These are phyloP conservation scores for Habrosyne pyritoides DNA, from an alignment of 2,888 invertebrate genomes.

Conservation along the genomic window DNA sequence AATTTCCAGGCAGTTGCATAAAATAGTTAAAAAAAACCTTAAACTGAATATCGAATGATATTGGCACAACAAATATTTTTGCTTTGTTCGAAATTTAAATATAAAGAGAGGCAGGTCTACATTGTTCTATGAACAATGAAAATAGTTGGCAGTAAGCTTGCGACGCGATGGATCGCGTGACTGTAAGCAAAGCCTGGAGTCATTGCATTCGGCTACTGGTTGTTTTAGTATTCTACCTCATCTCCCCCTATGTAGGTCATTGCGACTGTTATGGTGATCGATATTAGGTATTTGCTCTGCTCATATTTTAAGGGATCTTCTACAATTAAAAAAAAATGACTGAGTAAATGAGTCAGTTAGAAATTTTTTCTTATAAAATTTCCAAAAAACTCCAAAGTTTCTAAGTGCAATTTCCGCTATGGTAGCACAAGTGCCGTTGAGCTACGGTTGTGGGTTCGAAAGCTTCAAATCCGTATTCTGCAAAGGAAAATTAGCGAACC, in stretches of 20 bases:
- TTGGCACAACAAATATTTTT: slow-evolving; percentile 4
- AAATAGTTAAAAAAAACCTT: too few species aligned
- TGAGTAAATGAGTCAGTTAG: background rate
- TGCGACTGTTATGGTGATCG: slow-evolving; percentile 59
- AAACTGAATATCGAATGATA: background rate
- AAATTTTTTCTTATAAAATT: too few species aligned
- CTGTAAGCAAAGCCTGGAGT: slow-evolving; percentile 67
- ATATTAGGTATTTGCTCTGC: slow-evolving; percentile 15
- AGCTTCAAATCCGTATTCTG: too few species aligned
- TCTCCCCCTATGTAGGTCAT: slow-evolving; percentile 69
- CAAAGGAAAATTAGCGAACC: too few species aligned
- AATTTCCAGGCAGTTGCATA: too few species aligned
- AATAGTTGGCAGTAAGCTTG: slow-evolving; percentile 70
- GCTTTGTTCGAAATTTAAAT: background rate
- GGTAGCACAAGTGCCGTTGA: too few species aligned
- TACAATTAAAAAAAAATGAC: too few species aligned
- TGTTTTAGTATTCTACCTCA: slow-evolving; percentile 48
- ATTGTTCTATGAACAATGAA: slow-evolving; percentile 31
- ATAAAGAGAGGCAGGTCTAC: slow-evolving; percentile 45
- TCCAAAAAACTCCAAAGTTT: too few species aligned
- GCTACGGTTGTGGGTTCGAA: too few species aligned
- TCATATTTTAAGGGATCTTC: too few species aligned
- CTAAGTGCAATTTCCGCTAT: too few species aligned
- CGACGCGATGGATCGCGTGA: slow-evolving; percentile 78
- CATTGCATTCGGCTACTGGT: slow-evolving; percentile 68